Conservation (phyloP, 2,888 invertebrate species). For the Stenichneumon culpator region DNA sequence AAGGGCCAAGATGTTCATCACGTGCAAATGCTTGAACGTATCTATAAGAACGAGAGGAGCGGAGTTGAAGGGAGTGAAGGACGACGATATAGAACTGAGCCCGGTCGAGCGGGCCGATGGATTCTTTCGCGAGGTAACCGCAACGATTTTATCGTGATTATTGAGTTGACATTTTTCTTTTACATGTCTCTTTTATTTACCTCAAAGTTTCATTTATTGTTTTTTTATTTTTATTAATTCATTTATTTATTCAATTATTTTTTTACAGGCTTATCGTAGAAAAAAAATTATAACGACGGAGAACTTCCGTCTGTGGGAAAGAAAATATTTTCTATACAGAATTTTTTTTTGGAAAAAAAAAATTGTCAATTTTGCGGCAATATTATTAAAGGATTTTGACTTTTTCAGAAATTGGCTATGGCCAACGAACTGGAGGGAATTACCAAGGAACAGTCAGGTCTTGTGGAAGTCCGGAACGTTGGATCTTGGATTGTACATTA, state of each 20-base stretch:
- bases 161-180: neutral
- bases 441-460: constrained; percentile 87
- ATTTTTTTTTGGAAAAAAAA: too few relatives aligned
- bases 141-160: neutral
- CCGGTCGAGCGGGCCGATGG: constrained; percentile 88
- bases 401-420: constrained; percentile 86
- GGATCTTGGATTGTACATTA: constrained; percentile 88
- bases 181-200: neutral
- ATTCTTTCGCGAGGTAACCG: constrained; percentile 89
- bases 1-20: constrained; percentile 83
- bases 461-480: constrained; percentile 87
- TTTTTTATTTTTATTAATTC: too few relatives aligned
- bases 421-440: constrained; percentile 86
- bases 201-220: neutral
- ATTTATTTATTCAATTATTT: too few relatives aligned
- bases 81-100: constrained; percentile 87
- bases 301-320: too few relatives aligned
- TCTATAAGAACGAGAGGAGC: constrained; percentile 88
- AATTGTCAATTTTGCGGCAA: too few relatives aligned
- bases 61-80: constrained; percentile 87
- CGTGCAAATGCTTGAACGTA: constrained; percentile 93
- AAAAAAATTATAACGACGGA: too few relatives aligned
- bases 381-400: constrained; percentile 14
- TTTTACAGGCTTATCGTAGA: too few relatives aligned
- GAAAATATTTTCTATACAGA: too few relatives aligned